Base-by-base conservation (phyloP, 2,888 invertebrate genomes). In the Polia nebulosa region DNA sequence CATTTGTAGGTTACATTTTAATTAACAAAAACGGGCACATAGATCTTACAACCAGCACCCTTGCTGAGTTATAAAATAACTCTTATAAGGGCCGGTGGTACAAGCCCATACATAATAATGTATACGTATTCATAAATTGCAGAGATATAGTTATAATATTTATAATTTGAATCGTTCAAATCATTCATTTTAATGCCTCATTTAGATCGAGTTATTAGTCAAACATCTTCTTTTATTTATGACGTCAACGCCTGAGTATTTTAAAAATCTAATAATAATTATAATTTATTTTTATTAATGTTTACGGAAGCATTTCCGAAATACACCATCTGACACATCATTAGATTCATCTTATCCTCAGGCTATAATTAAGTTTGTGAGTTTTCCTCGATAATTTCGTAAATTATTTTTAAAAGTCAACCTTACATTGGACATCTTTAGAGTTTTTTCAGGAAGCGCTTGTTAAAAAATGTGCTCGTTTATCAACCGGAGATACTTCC, bases 401-500 rank as follows among this genome's bases (percentile, higher is more conserved):
- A 55, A 59, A 51, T 45, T n/a, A n/a, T 61, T 68, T 56, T n/a
- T 39, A 45, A 29, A 27, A n/a, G 20, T 15, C 3, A 57, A 68
- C 60, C 63, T 76, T 47, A 36, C 17, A 5, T 0, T 7, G 3
- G 7, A 8, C 27, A 39, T 29, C 27, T 39, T 44, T 44, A 17
- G 20, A 78, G 36, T 49, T 62, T 62, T 47, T 59, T 47, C 45
- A 80, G 70, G 80, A 80, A 75, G 22, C 13, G 22, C 15, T 34
- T 47, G 6, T 59, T 15, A 34, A 55, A 51, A 65, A 47, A 60
- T 63, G 27, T 45, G 22, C 9, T 51, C 53, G 32, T 79, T 59
- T 75, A 55, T 60, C 53, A 58, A 47, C 11, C 29, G 41, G 25
- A 32, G 11, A 47, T 13, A 80, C 66, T 81, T 76, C 77, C 77